Base-by-base conservation (phyloP, 64 coral and sea anemone species). In the Catalaphyllia jardinei region DNA sequence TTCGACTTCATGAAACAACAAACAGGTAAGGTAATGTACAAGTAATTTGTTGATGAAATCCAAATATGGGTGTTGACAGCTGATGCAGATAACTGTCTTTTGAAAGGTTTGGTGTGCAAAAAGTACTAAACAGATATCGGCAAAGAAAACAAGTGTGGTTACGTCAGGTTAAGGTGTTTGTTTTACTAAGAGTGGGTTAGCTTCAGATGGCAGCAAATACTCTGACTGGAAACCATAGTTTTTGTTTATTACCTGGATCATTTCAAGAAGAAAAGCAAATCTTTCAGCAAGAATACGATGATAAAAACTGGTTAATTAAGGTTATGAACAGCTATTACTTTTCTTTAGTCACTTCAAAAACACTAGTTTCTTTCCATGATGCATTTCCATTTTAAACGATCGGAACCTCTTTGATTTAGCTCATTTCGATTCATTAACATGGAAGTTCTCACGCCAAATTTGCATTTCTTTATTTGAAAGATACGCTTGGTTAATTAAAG, bases 371-470 rank as follows among this genome's bases (percentile, higher is more conserved):
- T 4, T 52, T 71, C 25, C 35, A 71, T 14, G 4, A 85, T 83
- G 20, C 5, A 83, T 51, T 71, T 85, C 35, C 24, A 85, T 85
- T 28, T 71, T 2, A 71, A 28, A 38, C 9, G 20, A 29, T 57
- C 57, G 16, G 59, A 81, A 57, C 17, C 3, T 64, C 52, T 33
- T 80, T 71, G 39, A 71, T 2, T 0, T 42, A 0, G 19, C 14
- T 63, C 31, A 69, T 71, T 71, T 50, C n/a, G 61, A 69, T 85
- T 85, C 62, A 85, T 67, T 62, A 65, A 3, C 39, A 29, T 85
- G 81, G 81, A 85, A 85, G 10, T 85, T 85, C 81, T 85, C 81
- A 85, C 81, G 81, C 38, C 69, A 83, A 85, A 85, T 85, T 85
- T 85, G 62, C 81, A 85, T 85, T 71, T 25, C n/a, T 51, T 67